Evolutionary conservation across 2,797 vertebrate genomes (phyloP).

Genomic region (Pipistrellus pygmaeus): DNA sequence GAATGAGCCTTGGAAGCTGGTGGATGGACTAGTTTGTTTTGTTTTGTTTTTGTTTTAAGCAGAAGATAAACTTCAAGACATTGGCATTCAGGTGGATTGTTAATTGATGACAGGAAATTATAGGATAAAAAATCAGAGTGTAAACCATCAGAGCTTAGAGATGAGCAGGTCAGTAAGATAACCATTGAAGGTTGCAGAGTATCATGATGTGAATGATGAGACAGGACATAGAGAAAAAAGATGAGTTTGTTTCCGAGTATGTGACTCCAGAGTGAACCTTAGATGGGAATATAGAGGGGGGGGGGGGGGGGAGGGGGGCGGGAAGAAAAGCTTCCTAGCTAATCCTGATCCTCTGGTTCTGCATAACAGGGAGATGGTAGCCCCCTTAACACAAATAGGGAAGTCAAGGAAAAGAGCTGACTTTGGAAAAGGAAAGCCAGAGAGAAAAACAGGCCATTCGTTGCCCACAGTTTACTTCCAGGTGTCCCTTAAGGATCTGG

Average conservation of each 20-base stretch:
- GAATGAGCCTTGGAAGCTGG: not conserved
- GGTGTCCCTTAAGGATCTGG: constrained; percentile 35
- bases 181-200: not conserved
- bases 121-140: not conserved
- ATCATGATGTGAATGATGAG: not conserved
- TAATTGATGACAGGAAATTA: not conserved
- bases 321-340: not conserved
- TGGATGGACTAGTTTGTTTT: not conserved
- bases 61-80: not conserved
- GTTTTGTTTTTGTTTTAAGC: not conserved
- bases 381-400: not conserved
- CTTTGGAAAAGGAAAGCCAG: constrained; percentile 26
- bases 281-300: not conserved
- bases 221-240: not conserved
- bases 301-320: not conserved
- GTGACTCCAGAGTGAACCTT: not conserved
- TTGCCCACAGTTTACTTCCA: constrained; percentile 28
- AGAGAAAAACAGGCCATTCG: not conserved
- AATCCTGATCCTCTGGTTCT: constrained; percentile 24
- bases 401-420: not conserved
- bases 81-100: not conserved
- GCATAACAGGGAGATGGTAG: not conserved
- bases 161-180: not conserved
- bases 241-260: not conserved
- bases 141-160: not conserved